Base-by-base conservation (phyloP, 2,797 vertebrate genomes). In the Microctenopoma steveboyesi region DNA sequence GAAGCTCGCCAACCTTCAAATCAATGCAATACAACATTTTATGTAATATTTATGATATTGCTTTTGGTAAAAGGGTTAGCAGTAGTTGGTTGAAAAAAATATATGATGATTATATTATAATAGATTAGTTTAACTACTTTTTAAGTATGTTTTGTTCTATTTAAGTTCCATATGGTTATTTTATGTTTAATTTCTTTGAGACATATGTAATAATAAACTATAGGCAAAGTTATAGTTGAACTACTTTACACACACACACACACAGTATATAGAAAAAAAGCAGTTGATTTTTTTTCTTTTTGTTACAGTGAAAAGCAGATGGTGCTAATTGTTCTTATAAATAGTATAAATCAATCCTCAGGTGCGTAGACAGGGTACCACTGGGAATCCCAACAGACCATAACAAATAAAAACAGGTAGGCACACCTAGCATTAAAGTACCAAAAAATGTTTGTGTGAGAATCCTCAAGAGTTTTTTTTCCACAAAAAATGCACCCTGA, bases 321-420 rank as follows among this genome's bases (percentile, higher is more conserved):
- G 22, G 45, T 57, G 47, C 18, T 62, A 72, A 79, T 54, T 77
- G 64, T 66, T 62, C 2, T 59, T 58, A 83, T 66, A 83, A 84
- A 79, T 64, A 78, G 51, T 27, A 18, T 72, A 72, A 74, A 72
- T 69, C 14, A 50, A 57, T 37, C 59, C 76, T 51, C 58, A 42
- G 53, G 57, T 73, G 69, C 42, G 33, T 60, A n/a, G 28, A 42
- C 18, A 18, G 16, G 13, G 42, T 39, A 5, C 48, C 10, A 16
- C 61, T 35, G 53, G 54, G 35, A 74, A 74, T n/a, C 65, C 47
- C 18, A n/a, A 49, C 2, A 51, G 47, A 63, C 60, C 72, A 35
- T 35, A 43, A 33, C 42, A 57, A 52, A 56, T 12, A 62, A 57
- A 54, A 25, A 16, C 8, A 12, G 25, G 39, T 18, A 78, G 9